Evolutionary conservation across 2,888 invertebrate genomes (phyloP), one percentile per base, ranked within the genome.

Genomic region (Drosophila monieri): DNA sequence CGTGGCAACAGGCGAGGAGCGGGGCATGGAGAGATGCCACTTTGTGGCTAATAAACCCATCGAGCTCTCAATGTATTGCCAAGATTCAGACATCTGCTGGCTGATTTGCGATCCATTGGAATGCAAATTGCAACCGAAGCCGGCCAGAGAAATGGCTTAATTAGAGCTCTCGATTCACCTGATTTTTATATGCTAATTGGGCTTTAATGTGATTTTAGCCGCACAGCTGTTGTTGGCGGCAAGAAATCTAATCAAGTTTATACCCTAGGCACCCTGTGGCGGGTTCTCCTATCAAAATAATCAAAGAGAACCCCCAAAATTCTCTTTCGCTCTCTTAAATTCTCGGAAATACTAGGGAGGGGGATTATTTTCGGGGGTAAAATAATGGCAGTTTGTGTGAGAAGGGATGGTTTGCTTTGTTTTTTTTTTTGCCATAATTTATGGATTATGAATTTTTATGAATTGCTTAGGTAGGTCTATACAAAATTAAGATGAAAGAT

Each of bases 21-120:
- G 21, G 51, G 8, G 12, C 6, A 23, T 1, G 25, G 32, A n/a
- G 15, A 23, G 44, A 44, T 37, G 65, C 51, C 73, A 39, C 41
- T 64, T 43, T 51, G 65, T 65, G 85, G 68, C 88, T 81, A 85
- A 80, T 85, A 87, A 87, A 81, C 83, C 71, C 83, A 76, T 87
- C 76, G 70, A 25, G 56, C 51, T 58, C 55, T 44, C 55, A 76
- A 62, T 69, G 69, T 66, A 76, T 78, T 79, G 77, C 41, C 74
- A 61, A 61, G 56, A 59, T 73, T 71, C 57, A 27, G 70, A 59
- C 46, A 51, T 52, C 37, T 23, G 27, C 25, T 52, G 37, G 23
- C 68, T 47, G 55, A 49, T 49, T 73, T 55, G 69, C 51, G 46
- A 54, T 25, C 39, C 21, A 73, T 55, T 69, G 41, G 37, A 44